Conservation (phyloP, 2,113 vertebrate species). For the Nannospalax galili region DNA sequence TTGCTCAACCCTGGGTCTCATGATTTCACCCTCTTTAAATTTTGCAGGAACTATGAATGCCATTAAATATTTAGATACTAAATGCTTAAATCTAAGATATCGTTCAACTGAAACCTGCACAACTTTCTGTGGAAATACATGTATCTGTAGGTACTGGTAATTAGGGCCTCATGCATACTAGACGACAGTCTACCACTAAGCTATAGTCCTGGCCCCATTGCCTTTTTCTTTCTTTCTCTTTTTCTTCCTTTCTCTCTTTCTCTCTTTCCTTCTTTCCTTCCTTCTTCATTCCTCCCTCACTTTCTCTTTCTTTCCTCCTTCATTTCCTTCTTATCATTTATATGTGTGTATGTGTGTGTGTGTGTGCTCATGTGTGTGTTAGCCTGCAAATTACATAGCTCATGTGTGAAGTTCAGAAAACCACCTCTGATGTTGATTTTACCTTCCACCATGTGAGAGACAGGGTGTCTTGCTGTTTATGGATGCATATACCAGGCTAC, state of each 20-base stretch:
- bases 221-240: neutral
- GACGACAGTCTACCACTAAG: neutral
- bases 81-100: neutral
- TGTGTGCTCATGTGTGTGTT: neutral
- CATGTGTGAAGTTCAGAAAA: too few relatives aligned
- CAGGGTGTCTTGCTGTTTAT: neutral
- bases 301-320: neutral
- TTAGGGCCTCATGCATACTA: too few relatives aligned
- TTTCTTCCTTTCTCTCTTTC: neutral
- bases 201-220: neutral
- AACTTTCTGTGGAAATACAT: neutral
- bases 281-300: too few relatives aligned
- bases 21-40: neutral
- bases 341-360: neutral
- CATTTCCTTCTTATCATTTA: neutral
- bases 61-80: slow-evolving; percentile 38
- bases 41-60: neutral
- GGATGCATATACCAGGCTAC: neutral
- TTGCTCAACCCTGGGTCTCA: neutral
- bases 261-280: neutral
- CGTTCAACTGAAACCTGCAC: neutral
- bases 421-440: too few relatives aligned
- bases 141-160: neutral
- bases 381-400: neutral
- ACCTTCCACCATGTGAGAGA: neutral